Conservation (phyloP, 2,888 invertebrate genomes). For the Loripinus fragilis region DNA sequence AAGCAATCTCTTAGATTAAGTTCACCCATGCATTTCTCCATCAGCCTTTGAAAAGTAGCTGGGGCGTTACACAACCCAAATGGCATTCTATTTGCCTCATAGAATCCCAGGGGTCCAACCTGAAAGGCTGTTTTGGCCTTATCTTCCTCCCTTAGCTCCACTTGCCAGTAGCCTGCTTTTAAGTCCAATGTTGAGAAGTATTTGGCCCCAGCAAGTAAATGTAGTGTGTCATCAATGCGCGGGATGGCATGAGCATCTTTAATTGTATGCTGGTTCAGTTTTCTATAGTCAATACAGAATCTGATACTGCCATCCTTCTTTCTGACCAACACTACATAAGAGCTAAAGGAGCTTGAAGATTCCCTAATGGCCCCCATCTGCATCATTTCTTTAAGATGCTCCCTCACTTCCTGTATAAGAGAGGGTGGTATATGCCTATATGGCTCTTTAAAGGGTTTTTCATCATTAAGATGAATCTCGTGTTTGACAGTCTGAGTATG, state of each 20-base stretch:
- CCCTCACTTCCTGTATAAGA: slow-evolving; percentile 23
- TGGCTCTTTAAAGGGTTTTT: slow-evolving; percentile 29
- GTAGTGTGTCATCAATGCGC: slow-evolving; percentile 26
- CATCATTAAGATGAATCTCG: slow-evolving; percentile 16
- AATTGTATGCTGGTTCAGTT: slow-evolving; percentile 22
- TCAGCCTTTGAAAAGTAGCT: neutral
- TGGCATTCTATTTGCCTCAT: neutral
- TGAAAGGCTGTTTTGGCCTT: slow-evolving; percentile 56
- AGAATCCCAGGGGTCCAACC: slow-evolving; percentile 37
- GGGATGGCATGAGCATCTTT: slow-evolving; percentile 31
- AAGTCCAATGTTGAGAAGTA: slow-evolving; percentile 32
- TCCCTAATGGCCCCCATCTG: slow-evolving; percentile 33
- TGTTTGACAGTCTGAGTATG: slow-evolving; percentile 24
- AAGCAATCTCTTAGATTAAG: slow-evolving; percentile 38
- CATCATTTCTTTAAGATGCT: slow-evolving; percentile 28
- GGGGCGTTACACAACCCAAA: too few species aligned
- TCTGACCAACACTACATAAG: slow-evolving; percentile 28
- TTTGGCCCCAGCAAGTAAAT: slow-evolving; percentile 24
- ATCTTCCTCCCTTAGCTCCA: slow-evolving; percentile 31
- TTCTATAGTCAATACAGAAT: slow-evolving; percentile 32
- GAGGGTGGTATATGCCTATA: slow-evolving; percentile 20
- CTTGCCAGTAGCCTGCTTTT: slow-evolving; percentile 31
- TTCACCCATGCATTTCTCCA: slow-evolving; percentile 15
- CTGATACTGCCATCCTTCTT: slow-evolving; percentile 35
- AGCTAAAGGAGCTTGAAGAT: slow-evolving; percentile 27